Evolutionary conservation across 2,113 vertebrate species (phyloP).

Genomic region (Serinus canaria): DNA sequence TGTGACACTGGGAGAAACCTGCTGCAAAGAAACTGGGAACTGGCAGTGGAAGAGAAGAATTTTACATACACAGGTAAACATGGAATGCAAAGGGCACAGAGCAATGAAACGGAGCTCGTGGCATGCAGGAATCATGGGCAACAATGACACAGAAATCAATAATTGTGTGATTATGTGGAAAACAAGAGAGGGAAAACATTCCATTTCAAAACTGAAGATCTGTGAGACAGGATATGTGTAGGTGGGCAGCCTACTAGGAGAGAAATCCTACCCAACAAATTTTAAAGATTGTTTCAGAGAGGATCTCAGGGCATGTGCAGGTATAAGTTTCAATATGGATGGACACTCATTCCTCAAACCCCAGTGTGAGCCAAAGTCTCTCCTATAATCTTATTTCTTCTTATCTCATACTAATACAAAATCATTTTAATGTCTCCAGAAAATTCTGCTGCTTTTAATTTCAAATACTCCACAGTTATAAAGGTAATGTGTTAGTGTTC

Average conservation of each 20-base stretch:
- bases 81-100: neutral
- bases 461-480: neutral
- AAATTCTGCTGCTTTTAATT: neutral
- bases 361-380: neutral
- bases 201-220: neutral
- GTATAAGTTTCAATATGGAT: neutral
- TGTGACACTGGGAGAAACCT: neutral
- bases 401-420: neutral
- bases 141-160: neutral
- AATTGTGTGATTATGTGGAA: neutral
- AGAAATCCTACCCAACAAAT: neutral
- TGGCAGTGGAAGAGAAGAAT: neutral
- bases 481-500: neutral
- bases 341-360: neutral
- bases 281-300: neutral
- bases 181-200: neutral
- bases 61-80: neutral
- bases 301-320: neutral
- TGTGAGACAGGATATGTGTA: neutral
- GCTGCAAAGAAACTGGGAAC: neutral
- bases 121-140: neutral
- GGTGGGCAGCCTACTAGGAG: neutral
- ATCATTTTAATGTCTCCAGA: neutral
- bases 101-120: neutral
- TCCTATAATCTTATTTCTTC: neutral